Evolutionary conservation across 2,113 vertebrate species (phyloP).

Genomic region (Sinocyclocheilus grahami): DNA sequence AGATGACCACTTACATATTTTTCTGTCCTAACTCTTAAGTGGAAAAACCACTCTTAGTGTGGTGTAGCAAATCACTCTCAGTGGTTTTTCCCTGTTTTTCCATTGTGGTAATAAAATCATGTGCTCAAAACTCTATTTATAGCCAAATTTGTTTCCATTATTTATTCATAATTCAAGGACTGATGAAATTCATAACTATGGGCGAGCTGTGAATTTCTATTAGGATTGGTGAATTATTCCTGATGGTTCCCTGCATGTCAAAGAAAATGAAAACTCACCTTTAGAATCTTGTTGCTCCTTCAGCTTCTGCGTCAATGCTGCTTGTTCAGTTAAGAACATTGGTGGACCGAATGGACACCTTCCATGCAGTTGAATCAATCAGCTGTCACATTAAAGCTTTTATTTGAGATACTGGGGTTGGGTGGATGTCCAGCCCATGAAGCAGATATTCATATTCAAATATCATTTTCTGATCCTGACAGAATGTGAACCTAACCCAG

Average conservation of each 20-base stretch:
- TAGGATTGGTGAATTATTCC: neutral
- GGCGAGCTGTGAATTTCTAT: neutral
- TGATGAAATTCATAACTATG: slow-evolving; percentile 1
- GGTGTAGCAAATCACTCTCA: neutral
- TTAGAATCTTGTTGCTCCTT: neutral
- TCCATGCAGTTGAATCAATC: slow-evolving; percentile 40
- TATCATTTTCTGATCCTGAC: neutral
- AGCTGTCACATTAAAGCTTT: slow-evolving; percentile 52
- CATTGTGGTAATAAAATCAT: neutral
- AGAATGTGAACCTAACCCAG: neutral
- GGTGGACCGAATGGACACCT: slow-evolving; percentile 20
- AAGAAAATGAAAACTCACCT: slow-evolving; percentile 34
- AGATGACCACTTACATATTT: neutral
- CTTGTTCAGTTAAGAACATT: slow-evolving; percentile 34
- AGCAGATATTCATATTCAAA: slow-evolving; percentile 37
- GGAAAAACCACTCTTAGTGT: neutral
- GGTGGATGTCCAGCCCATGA: slow-evolving; percentile 32
- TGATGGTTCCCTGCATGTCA: neutral
- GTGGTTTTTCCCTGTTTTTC: neutral
- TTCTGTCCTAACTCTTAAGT: neutral
- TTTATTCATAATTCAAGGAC: neutral
- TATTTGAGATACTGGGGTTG: slow-evolving; percentile 52
- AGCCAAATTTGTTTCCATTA: neutral
- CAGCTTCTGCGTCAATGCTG: slow-evolving; percentile 1
- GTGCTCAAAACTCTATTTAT: neutral